phyloP scores from a whole-genome alignment of 2,797 vertebrate genomes.

The Erpetoichthys calabaricus region DNA sequence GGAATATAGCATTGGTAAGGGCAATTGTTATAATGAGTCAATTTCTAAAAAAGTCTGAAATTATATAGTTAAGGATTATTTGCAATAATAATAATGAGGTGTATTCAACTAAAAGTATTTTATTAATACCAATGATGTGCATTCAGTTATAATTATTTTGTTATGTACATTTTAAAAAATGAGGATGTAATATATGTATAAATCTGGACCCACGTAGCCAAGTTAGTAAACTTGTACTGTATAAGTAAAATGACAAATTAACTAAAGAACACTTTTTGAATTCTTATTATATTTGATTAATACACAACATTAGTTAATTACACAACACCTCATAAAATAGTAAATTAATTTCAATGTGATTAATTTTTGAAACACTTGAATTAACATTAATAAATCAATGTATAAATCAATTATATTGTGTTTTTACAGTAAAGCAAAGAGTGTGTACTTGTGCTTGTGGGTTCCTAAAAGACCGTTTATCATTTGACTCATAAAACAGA shows the following conservation, averaged over 20 bases:
- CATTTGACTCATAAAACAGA: constrained; percentile 17
- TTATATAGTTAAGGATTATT: no score
- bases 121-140: no score
- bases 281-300: constrained; percentile 80
- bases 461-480: constrained; percentile 44
- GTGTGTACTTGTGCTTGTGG: constrained; percentile 39
- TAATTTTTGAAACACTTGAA: constrained; percentile 67
- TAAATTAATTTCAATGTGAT: constrained; percentile 58
- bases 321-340: constrained; percentile 56
- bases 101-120: no score
- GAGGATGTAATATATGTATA: no score
- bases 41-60: no score
- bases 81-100: no score
- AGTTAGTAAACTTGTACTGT: constrained; percentile 9
- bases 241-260: constrained; percentile 68
- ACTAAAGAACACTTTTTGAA: constrained; percentile 62
- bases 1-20: no score
- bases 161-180: no score
- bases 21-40: no score
- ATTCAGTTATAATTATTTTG: no score
- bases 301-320: constrained; percentile 62
- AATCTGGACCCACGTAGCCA: no score
- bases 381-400: constrained; percentile 67
- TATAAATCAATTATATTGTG: constrained; percentile 67
- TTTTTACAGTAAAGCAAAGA: constrained; percentile 57